Evolutionary conservation across 2,113 vertebrate species (phyloP).

Genomic region (Xenopus borealis): DNA sequence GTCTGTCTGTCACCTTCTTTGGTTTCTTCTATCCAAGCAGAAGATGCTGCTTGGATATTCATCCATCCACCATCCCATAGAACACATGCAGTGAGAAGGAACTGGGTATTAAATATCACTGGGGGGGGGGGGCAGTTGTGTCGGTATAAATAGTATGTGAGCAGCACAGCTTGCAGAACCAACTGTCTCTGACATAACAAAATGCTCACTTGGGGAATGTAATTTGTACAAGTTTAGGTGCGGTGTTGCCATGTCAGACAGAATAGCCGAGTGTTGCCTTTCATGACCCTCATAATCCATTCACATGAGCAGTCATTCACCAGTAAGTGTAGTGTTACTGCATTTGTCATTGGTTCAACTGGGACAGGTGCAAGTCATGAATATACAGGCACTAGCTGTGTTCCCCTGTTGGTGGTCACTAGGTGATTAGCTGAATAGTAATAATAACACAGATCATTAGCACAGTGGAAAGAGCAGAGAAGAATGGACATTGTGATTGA

Average conservation of each 20-base stretch:
- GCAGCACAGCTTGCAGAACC: neutral
- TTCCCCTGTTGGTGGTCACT: no score
- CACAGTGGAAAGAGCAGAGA: no score
- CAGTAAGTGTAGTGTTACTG: slow-evolving; percentile 4
- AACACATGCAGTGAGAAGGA: neutral
- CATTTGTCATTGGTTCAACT: neutral
- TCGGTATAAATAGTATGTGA: neutral
- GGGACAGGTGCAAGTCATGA: neutral
- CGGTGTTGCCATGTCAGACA: slow-evolving; percentile 3
- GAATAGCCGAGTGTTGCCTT: neutral
- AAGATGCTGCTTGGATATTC: no score
- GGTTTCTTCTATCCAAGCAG: no score
- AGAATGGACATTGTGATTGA: no score
- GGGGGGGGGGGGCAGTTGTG: neutral
- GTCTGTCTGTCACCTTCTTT: no score
- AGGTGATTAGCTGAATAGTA: no score
- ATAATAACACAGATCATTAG: no score
- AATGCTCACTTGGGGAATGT: neutral
- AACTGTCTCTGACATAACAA: slow-evolving; percentile 1
- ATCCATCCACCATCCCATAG: no score
- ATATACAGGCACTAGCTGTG: neutral
- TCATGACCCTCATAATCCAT: slow-evolving; percentile 10
- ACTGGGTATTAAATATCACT: neutral
- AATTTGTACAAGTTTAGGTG: neutral
- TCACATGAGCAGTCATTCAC: slow-evolving; percentile 5